phyloP scores from a whole-genome alignment of 2,113 vertebrate species.

The Sturnira hondurensis region DNA sequence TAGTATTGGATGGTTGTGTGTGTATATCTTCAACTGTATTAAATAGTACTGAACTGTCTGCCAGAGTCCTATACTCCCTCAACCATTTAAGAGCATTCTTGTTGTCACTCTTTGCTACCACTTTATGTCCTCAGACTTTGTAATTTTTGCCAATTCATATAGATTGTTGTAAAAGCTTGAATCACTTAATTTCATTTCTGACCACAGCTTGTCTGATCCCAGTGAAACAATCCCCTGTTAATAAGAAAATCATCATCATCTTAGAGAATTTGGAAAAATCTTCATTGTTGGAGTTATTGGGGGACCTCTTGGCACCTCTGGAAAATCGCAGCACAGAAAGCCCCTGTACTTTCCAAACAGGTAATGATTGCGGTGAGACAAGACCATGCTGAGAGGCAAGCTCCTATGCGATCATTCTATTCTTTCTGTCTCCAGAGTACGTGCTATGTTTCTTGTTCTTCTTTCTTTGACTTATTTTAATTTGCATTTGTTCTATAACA shows the following conservation, averaged over 20 bases:
- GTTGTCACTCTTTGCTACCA: neutral
- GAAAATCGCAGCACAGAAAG: slow-evolving; percentile 87
- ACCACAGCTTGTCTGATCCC: slow-evolving; percentile 90
- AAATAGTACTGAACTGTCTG: neutral
- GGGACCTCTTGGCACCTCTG: slow-evolving; percentile 91
- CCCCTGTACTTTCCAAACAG: slow-evolving; percentile 83
- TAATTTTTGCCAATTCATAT: neutral
- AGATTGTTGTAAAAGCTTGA: neutral
- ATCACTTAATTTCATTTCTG: slow-evolving; percentile 29
- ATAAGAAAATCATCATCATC: slow-evolving; percentile 87
- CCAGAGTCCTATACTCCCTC: neutral
- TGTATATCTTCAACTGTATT: neutral
- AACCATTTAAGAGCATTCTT: neutral
- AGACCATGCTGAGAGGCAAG: neutral
- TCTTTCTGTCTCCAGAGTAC: neutral
- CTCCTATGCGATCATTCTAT: neutral
- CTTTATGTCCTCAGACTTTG: neutral
- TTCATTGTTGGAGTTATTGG: slow-evolving; percentile 90
- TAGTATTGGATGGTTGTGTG: neutral
- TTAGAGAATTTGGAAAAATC: slow-evolving; percentile 91
- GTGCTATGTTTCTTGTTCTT: neutral
- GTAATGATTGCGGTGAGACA: slow-evolving; percentile 70
- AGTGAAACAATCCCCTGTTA: slow-evolving; percentile 77
- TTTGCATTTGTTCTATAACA: neutral
- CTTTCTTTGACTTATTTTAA: neutral